phyloP scores from a whole-genome alignment of 1,140 invertebrate genomes.

The Sycophaga agraensis region DNA sequence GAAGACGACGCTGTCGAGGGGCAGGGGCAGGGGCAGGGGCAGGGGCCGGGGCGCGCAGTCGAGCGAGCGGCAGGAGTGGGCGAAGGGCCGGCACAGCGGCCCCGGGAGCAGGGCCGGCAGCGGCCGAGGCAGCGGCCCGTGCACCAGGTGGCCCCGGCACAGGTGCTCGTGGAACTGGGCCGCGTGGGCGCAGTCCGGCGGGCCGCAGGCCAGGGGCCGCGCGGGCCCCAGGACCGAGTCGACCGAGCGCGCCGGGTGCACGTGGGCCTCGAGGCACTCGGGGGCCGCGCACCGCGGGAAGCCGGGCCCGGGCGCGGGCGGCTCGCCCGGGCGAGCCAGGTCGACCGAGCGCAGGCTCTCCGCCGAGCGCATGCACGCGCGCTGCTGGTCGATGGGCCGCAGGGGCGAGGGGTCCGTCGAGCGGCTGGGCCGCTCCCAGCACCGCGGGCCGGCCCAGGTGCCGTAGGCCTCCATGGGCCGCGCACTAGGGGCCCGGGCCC shows the following conservation, averaged over 20 bases:
- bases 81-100: slow-evolving; percentile 34
- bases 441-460: slow-evolving; percentile 34
- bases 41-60: slow-evolving; percentile 46
- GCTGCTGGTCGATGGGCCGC: slow-evolving; percentile 48
- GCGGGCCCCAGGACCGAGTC: slow-evolving; percentile 41
- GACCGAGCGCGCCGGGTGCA: slow-evolving; percentile 43
- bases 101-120: slow-evolving; percentile 9
- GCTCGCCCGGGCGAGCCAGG: slow-evolving; percentile 52
- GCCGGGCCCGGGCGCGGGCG: slow-evolving; percentile 27
- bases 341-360: slow-evolving; percentile 55
- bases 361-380: slow-evolving; percentile 47
- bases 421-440: slow-evolving; percentile 53
- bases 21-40: slow-evolving; percentile 43
- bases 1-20: slow-evolving; percentile 53
- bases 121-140: slow-evolving; percentile 5
- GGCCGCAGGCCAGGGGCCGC: slow-evolving; percentile 39
- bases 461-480: neutral
- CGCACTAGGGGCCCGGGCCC: neutral
- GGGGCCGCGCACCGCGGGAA: too few relatives aligned
- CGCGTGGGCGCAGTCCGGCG: slow-evolving; percentile 46
- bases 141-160: neutral
- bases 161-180: slow-evolving; percentile 45
- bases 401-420: slow-evolving; percentile 55
- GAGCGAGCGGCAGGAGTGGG: slow-evolving; percentile 53
- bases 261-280: neutral